Percentiles rank a stretch among this genome's conserved stretches.
Conservation (phyloP, 2,113 vertebrate species). For the Emydura subglobosa region DNA sequence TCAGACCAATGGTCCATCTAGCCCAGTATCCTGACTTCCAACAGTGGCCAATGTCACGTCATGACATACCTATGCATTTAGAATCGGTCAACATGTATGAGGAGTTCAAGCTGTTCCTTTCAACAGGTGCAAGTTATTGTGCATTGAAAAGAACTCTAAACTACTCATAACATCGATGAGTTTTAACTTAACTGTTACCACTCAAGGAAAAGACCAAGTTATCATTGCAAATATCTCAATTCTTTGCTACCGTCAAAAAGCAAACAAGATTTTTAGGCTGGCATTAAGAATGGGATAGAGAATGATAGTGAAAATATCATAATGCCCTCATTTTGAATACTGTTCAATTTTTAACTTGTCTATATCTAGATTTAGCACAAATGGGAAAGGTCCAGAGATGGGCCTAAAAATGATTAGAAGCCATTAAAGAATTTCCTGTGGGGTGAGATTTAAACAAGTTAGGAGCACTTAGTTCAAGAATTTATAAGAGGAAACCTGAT, state of each 20-base stretch:
- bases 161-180: background rate
- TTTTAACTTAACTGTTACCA: slow-evolving; percentile 18
- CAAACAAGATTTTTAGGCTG: rapidly evolving
- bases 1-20: too few relatives aligned
- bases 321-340: background rate
- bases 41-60: too few relatives aligned
- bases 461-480: background rate
- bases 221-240: background rate
- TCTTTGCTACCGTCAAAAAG: background rate
- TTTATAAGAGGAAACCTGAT: rapidly evolving
- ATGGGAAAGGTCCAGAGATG: background rate
- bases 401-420: background rate
- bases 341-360: background rate
- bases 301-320: background rate
- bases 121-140: slow-evolving; percentile 38
- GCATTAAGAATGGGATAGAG: background rate
- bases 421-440: background rate
- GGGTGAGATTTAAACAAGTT: background rate
- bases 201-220: background rate
- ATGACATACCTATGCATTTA: background rate
- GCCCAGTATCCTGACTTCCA: too few relatives aligned
- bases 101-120: slow-evolving; percentile 74
- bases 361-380: background rate
- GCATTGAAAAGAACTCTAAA: background rate
- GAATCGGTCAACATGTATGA: slow-evolving; percentile 47